Base-by-base conservation (phyloP, 2,888 invertebrate genomes). In the Lasioglossum leucozonium region DNA sequence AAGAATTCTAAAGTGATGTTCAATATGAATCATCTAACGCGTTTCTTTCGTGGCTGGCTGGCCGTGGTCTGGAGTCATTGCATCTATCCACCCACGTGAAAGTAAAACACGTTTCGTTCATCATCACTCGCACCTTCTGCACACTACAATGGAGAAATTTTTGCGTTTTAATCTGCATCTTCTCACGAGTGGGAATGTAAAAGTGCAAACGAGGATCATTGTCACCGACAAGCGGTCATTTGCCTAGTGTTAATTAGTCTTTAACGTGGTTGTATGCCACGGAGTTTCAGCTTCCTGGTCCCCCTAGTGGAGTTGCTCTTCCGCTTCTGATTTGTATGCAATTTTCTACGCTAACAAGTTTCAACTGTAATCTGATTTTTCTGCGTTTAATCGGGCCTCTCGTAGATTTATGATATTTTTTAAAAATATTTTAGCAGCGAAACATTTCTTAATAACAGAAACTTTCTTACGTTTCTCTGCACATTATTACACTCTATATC, bases 11-110 rank as follows among this genome's bases (percentile, higher is more conserved):
- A 22, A 13, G 10, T 4, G 42, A 62, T 26, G 40, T 34, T 26
- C 42, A 5, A 69, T 34, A 16, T 1, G 10, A 44, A 13, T 55
- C n/a, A 34, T 40, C 51, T 26, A 16, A 16, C 8, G 26, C 22
- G 18, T 3, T 11, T 34, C 13, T 26, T 47, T n/a, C 30, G 58
- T 40, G 67, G 30, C 44, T 55, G 42, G 44, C n/a, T 58, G 44
- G 44, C 2, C 58, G 18, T 62, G 40, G n/a, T 26, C 16, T 13
- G 44, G 42, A 77, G 40, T 65, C 30, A n/a, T 18, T 51, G 11
- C 8, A 10, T 42, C 84, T 75, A 72, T 84, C 78, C 78, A 88
- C 81, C 80, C 89, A 86, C 87, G 93, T 92, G 94, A 94, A 94
- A 94, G 94, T 93, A 91, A 88, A 83, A 82, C 82, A 85, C 86